Percentiles rank a stretch among this genome's conserved stretches.
phyloP scores from a whole-genome alignment of 2,797 vertebrate species.

The Spinibarbus caldwelli region DNA sequence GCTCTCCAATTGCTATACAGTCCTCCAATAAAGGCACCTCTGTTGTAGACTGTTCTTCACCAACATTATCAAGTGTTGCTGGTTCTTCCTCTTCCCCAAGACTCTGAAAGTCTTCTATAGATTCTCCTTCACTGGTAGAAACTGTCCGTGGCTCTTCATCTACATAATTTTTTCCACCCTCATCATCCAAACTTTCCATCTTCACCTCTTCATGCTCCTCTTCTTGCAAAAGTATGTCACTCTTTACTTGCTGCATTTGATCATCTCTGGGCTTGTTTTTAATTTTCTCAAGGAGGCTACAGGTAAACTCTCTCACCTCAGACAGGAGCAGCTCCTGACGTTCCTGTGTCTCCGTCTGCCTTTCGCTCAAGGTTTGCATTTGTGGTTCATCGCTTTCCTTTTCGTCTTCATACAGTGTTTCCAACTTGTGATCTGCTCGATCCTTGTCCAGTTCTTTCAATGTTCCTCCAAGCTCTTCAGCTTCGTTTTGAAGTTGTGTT shows the following conservation, averaged over 20 bases:
- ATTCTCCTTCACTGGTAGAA: constrained; percentile 13
- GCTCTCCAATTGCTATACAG: constrained; percentile 12
- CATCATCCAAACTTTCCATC: not conserved
- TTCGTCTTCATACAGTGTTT: constrained; percentile 15
- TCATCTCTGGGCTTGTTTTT: not conserved
- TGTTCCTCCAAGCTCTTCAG: not conserved
- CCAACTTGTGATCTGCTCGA: not conserved
- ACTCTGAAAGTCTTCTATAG: not conserved
- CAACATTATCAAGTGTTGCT: not conserved
- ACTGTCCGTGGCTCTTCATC: not conserved
- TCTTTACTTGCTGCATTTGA: not conserved
- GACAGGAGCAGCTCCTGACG: not conserved
- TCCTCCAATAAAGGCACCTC: constrained; percentile 31
- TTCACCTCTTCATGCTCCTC: constrained; percentile 1
- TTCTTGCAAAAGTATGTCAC: not conserved
- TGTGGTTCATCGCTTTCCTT: constrained; percentile 38
- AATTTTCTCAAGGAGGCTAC: not conserved
- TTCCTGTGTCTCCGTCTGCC: not conserved
- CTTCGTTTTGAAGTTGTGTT: not conserved
- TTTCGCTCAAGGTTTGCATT: not conserved
- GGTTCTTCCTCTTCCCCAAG: constrained; percentile 23
- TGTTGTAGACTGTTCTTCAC: constrained; percentile 1
- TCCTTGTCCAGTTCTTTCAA: not conserved
- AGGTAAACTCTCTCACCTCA: constrained; percentile 20
- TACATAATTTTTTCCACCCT: not conserved